Conservation (phyloP, 2,797 vertebrate species). For the Bovichtus variegatus region DNA sequence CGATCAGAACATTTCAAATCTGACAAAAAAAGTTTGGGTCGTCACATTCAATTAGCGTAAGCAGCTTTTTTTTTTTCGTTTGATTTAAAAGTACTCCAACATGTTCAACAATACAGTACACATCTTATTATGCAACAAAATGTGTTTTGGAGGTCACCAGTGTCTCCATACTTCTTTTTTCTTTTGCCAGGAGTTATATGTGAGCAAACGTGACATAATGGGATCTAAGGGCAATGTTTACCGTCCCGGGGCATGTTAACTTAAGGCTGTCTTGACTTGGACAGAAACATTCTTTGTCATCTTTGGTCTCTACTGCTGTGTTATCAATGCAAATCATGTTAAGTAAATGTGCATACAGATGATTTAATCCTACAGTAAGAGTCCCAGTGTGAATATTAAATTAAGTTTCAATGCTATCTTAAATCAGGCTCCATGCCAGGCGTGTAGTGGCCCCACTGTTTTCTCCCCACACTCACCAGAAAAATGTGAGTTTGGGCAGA, state of each 20-base stretch:
- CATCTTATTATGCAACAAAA: conserved; percentile 25
- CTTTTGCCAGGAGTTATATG: conserved; percentile 19
- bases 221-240: conserved; percentile 39
- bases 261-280: conserved; percentile 19
- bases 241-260: conserved; percentile 16
- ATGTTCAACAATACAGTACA: neutral
- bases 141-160: conserved; percentile 2
- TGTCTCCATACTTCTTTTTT: neutral
- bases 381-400: conserved; percentile 69
- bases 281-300: conserved; percentile 51
- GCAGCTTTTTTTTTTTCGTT: neutral
- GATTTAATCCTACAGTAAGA: conserved; percentile 76
- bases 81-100: neutral
- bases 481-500: conserved; percentile 60
- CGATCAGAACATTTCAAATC: neutral
- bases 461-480: conserved; percentile 40
- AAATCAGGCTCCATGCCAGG: conserved; percentile 69
- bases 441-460: conserved; percentile 33
- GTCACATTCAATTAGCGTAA: neutral
- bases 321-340: conserved; percentile 74
- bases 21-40: neutral
- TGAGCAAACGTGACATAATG: conserved; percentile 56
- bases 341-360: conserved; percentile 75
- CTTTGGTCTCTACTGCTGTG: conserved; percentile 33
- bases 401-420: conserved; percentile 71